phyloP scores from a whole-genome alignment of 2,797 vertebrate genomes.

The Avahi laniger region DNA sequence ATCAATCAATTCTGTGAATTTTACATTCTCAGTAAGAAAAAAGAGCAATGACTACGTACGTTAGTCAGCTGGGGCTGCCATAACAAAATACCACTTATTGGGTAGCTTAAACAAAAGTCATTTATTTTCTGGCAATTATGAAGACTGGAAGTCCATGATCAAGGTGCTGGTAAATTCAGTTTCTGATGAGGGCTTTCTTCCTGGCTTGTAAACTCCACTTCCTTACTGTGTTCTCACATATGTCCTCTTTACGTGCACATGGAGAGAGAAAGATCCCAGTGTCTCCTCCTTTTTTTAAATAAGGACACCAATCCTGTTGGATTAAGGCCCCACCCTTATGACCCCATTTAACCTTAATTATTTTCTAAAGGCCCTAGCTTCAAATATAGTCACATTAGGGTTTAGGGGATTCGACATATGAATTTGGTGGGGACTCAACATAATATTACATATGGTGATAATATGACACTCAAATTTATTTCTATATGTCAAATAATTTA shows the following conservation, averaged over 20 bases:
- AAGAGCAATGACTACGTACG: not conserved
- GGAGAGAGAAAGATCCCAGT: not conserved
- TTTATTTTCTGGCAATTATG: not conserved
- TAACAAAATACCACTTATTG: not conserved
- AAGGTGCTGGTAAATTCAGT: not conserved
- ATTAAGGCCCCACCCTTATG: rapidly evolving
- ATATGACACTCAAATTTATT: not conserved
- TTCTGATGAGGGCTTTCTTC: not conserved
- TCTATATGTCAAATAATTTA: not conserved
- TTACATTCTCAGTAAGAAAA: not conserved
- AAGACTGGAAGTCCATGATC: not conserved
- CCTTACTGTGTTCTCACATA: not conserved
- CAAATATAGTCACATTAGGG: not conserved
- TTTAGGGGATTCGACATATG: not conserved
- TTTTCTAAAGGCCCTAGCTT: not conserved
- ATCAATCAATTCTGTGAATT: not conserved
- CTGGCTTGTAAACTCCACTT: not conserved
- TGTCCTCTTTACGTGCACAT: no score
- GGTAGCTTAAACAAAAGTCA: not conserved
- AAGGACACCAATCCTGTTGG: not conserved
- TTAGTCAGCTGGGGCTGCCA: not conserved
- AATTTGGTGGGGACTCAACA: not conserved
- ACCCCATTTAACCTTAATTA: not conserved
- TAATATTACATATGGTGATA: not conserved
- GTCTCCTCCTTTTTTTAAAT: not conserved